Base-by-base conservation (phyloP, 2,113 vertebrate species). In the Tringa solitaria region DNA sequence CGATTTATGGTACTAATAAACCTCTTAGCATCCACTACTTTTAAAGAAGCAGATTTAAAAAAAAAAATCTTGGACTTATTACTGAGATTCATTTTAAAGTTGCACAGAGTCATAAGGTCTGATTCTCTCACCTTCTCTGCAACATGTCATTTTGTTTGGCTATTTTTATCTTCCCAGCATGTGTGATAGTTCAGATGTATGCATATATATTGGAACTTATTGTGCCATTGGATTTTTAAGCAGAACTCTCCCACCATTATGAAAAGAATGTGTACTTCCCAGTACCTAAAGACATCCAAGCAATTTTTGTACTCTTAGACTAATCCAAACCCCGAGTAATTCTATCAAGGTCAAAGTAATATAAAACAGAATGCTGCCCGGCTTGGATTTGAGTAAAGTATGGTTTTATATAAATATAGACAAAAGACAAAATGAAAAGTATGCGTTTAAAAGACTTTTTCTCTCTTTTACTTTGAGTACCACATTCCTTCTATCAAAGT, bases 1-100 rank as follows among this genome's bases (percentile, higher is more conserved):
- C 81, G 81, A 97, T 98, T 97, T 97, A 98, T 94, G 90, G 95
- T 51, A 84, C 93, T 97, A 98, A 97, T 97, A 97, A 98, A 97
- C 95, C 89, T 96, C 90, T 97, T 94, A 95, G 83, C 70, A 93
- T 89, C 96, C 90, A 95, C 90, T 76, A 89, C 96, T 96, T 95
- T 96, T 96, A 93, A 96, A 96, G 96, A 96, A 96, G 91, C 74
- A 50, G 32, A 90, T 96, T 84, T 2, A 20, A 50, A 74, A 87
- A 92, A 92, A 91, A 83, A 88, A 92, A 90, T 33, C 87, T 89
- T 89, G 85, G 97, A 95, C 97, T 97, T 96, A 96, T 92, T 93
- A 96, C 96, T 79, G 81, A 95, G 95, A 95, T 89, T 90, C 95
- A 90, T 91, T 82, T 78, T 82, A 94, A 97, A 97, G 95, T 96